Evolutionary conservation across 2,113 vertebrate species (phyloP), one percentile per base, ranked within the genome.

Genomic region (Istiophorus platypterus): DNA sequence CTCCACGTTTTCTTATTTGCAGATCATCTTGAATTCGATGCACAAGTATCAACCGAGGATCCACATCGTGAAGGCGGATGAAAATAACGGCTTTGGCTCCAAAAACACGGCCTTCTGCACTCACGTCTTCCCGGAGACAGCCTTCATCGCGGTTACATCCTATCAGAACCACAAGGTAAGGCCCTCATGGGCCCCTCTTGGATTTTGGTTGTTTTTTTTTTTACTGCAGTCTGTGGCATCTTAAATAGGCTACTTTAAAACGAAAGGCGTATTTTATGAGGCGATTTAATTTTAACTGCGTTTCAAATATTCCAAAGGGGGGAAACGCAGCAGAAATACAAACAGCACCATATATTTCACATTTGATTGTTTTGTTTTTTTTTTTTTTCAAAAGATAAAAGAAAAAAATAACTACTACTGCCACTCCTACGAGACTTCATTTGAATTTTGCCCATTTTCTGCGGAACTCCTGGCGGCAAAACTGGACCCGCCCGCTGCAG

Each of bases 11-110:
- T 57, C 17, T 85, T 81, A 41, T 1, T 18, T 42, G 4, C 24
- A 99, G 98, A 99, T 99, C 89, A 99, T 99, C 85, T 91, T 99
- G 18, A 99, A 99, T 90, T 99, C 98, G 64, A 99, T 99, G 98
- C 98, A 99, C 93, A 99, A 99, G 59, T 99, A 99, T 76, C 98
- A 99, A 76, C 98, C 98, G 59, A 93, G 98, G 92, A 97, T 99
- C 72, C 98, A 99, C 92, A 99, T 99, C 15, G 98, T 99, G 68
- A 99, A 99, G 87, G 98, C 98, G 0, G 98, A 99, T 45, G 98
- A 99, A 92, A 99, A 99, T 82, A 99, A 99, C 85, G 98, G 98
- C 20, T 99, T 99, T 47, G 98, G 98, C 61, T 99, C 98, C 65
- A 99, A 99, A 92, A 99, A 99, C 93, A 99, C 98, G 0, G 98